Percentiles rank a stretch among this genome's conserved stretches.
phyloP scores from a whole-genome alignment of 1,140 invertebrate genomes.

The Macrocentrus cingulum region DNA sequence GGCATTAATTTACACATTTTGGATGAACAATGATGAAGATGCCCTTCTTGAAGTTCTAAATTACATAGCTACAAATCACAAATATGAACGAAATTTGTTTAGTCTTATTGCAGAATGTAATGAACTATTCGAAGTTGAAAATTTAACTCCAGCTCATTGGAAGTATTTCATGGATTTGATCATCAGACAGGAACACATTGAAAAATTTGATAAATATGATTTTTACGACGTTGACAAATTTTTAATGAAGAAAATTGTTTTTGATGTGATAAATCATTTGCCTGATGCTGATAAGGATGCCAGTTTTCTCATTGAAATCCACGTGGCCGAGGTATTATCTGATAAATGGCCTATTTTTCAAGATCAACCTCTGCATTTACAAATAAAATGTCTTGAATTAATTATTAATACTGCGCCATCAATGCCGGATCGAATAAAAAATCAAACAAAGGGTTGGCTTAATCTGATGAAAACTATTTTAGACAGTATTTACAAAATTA shows the following conservation, averaged over 20 bases:
- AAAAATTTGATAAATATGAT: no score
- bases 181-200: neutral
- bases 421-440: neutral
- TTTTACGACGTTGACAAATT: no score
- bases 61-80: conserved; percentile 37
- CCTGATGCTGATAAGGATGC: neutral
- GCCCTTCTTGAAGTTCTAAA: conserved; percentile 35
- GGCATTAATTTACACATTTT: conserved; percentile 40
- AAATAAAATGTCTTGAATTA: neutral
- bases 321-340: neutral
- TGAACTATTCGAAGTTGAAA: neutral
- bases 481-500: neutral
- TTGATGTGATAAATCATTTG: neutral
- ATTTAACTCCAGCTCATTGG: neutral
- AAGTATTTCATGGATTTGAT: neutral
- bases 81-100: conserved; percentile 35
- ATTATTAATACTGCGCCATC: neutral
- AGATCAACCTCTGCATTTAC: neutral
- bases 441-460: neutral
- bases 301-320: neutral
- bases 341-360: neutral
- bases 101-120: conserved; percentile 24
- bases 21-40: conserved; percentile 39
- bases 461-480: neutral
- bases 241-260: neutral